Evolutionary conservation across 2,888 invertebrate species (phyloP), one percentile per base, ranked within the genome.

Genomic region (Eupithecia pulchellata): DNA sequence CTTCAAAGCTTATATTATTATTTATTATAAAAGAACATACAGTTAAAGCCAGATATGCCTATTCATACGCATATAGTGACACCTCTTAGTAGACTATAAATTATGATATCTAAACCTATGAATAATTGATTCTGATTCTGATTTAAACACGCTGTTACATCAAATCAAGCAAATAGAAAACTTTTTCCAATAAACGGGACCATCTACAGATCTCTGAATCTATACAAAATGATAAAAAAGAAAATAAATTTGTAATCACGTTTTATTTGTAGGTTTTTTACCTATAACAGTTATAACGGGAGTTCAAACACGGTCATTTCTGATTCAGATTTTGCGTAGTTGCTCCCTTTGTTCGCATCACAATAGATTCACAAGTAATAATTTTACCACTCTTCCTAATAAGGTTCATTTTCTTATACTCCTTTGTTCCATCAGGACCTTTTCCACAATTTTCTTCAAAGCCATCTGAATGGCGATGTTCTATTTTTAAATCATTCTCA

Each of bases 321-420:
- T 29, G 29, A 29, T 57, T n/a, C 57, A 17, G 57, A 25, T 57
- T 57, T 29, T 57, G 57, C 57, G 29, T 29, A 29, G 55, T 29
- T 29, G 57, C 8, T 17, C 57, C 29, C 57, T 29, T 29, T 57
- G 57, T 57, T 29, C 57, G 57, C 57, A 52, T 52, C 52, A 52
- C 25, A 52, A 52, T 52, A 52, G 11, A 25, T 25, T 52, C 52
- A 57, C 57, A 29, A 17, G 9, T 14, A 57, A 17, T 57, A 29
- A 29, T 57, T 29, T 57, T 55, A 25, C 25, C 17, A 17, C 29
- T 29, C 4, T 57, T 29, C 27, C 14, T 4, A 57, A 17, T 57
- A 17, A 14, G 29, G 29, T 57, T 29, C 1, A 29, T 6, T 57
- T 57, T 57, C 8, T 6, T 17, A 29, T 29, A 29, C 8, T 17